A percentile compares a stretch with the other conserved stretches of the same genome.
Evolutionary conservation across 2,797 vertebrate species (phyloP).

Genomic region (Anolis apletophallus): DNA sequence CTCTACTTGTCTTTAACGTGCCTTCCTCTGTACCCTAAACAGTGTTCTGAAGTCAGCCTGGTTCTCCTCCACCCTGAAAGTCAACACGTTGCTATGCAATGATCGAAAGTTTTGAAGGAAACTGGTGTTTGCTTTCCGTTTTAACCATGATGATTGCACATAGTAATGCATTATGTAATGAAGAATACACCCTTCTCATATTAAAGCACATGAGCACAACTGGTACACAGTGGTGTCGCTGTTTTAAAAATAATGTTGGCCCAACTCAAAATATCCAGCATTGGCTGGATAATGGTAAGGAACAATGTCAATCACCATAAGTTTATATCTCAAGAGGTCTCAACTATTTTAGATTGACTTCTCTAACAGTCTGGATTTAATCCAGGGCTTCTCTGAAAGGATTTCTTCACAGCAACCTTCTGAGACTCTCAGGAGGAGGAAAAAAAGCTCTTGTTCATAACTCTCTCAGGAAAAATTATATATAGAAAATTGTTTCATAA

Average conservation of each 20-base stretch:
- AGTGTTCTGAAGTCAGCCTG: neutral
- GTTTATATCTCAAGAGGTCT: neutral
- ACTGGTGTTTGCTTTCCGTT: constrained; percentile 60
- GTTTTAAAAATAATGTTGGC: neutral
- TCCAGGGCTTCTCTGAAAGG: neutral
- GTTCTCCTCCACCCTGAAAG: constrained; percentile 34
- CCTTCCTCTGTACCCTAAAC: neutral
- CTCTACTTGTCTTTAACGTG: neutral
- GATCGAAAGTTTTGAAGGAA: constrained; percentile 55
- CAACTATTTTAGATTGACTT: neutral
- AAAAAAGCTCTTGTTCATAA: neutral
- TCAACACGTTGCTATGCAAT: constrained; percentile 8
- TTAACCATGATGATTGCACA: constrained; percentile 42
- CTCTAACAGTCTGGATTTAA: neutral
- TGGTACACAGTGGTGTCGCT: neutral
- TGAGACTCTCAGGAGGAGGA: neutral
- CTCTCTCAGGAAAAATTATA: neutral
- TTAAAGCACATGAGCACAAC: neutral
- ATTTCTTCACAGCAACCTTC: neutral
- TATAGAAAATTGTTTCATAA: neutral
- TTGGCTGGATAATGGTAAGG: neutral
- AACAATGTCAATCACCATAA: neutral
- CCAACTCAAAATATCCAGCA: neutral
- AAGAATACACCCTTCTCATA: neutral
- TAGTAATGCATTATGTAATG: constrained; percentile 1